These are phyloP conservation scores for Phaonia tiefii DNA, from an alignment of 2,888 invertebrate species.

Conservation along the genomic window DNA sequence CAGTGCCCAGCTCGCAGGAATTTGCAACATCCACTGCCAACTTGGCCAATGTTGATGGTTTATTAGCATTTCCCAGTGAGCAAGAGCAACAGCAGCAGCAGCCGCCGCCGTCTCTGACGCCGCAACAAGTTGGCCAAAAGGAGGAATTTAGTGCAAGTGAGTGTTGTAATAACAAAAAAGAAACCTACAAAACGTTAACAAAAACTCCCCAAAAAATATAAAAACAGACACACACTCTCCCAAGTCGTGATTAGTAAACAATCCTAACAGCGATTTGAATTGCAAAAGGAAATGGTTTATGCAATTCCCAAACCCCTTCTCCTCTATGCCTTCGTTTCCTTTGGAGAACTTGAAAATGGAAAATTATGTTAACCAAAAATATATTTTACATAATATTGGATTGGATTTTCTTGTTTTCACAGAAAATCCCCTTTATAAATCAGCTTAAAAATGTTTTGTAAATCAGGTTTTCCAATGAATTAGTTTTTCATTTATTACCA, in stretches of 20 bases:
- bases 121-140: slow-evolving; percentile 3
- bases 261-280: background rate
- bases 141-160: slow-evolving; percentile 39
- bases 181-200: background rate
- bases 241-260: slow-evolving; percentile 14
- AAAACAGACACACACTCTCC: slow-evolving; percentile 2
- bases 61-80: slow-evolving; percentile 64
- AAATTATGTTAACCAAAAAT: slow-evolving; percentile 6
- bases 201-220: background rate
- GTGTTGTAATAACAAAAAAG: slow-evolving; percentile 3
- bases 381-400: slow-evolving; percentile 16
- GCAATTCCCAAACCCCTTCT: slow-evolving; percentile 17
- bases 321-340: background rate
- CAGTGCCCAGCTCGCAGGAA: slow-evolving; percentile 64
- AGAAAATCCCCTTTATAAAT: background rate
- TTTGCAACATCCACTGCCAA: slow-evolving; percentile 68
- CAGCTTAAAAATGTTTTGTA: background rate
- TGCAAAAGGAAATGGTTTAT: slow-evolving; percentile 36
- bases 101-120: background rate
- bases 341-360: slow-evolving; percentile 26
- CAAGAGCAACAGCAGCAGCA: slow-evolving; percentile 10
- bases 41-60: slow-evolving; percentile 68
- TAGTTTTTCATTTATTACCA: background rate
- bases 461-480: slow-evolving; percentile 30
- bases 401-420: background rate